Conservation (phyloP, 1,140 invertebrate genomes). For the Trichogramma pretiosum region DNA sequence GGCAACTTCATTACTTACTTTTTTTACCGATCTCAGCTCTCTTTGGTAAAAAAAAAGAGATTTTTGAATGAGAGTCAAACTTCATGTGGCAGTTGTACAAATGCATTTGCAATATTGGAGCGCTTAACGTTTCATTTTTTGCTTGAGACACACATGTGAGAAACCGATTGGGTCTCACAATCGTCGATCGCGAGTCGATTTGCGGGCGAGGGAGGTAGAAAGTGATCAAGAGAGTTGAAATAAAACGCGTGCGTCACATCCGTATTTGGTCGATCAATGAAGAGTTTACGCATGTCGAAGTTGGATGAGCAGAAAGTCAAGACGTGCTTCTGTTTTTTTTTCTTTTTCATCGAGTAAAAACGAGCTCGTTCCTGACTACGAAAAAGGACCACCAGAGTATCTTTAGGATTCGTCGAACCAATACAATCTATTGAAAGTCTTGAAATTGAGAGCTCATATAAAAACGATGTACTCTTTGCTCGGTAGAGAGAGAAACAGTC, state of each 20-base stretch:
- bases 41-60: no score
- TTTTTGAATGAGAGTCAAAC: no score
- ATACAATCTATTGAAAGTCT: not conserved
- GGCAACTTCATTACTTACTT: constrained; percentile 28
- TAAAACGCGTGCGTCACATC: constrained; percentile 10
- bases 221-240: not conserved
- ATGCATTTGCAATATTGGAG: not conserved
- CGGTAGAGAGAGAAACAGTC: no score
- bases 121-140: no score
- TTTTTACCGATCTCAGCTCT: no score
- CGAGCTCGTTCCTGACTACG: not conserved
- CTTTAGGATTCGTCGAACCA: not conserved
- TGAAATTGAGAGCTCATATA: constrained; percentile 13
- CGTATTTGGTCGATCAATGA: constrained; percentile 12
- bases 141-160: no score
- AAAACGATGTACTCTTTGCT: no score
- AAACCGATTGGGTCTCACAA: no score
- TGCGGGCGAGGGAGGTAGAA: no score
- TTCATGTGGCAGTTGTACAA: not conserved
- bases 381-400: not conserved
- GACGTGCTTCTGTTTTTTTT: not conserved
- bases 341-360: constrained; percentile 1
- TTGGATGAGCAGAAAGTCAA: not conserved
- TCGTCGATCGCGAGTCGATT: no score
- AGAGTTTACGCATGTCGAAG: constrained; percentile 1